Evolutionary conservation across 2,797 vertebrate genomes (phyloP).

Genomic region (Smutsia gigantea): DNA sequence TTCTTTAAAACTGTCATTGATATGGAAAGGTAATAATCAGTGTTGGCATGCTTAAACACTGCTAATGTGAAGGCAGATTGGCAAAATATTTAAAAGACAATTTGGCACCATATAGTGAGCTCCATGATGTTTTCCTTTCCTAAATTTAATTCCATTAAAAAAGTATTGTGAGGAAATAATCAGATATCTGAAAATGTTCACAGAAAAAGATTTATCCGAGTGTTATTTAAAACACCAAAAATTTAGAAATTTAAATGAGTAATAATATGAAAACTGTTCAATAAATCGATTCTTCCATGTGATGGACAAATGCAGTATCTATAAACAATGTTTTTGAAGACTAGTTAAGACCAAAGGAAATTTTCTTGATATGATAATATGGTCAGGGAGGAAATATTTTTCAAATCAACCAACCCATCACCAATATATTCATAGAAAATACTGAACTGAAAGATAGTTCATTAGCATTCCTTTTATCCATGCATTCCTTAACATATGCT

Average conservation of each 20-base stretch:
- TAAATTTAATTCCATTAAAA: conserved; percentile 31
- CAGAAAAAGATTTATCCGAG: not conserved
- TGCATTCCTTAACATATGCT: not conserved
- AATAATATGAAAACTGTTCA: not conserved
- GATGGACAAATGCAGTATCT: not conserved
- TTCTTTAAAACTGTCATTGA: conserved; percentile 26
- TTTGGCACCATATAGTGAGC: conserved; percentile 7
- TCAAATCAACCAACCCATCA: not conserved
- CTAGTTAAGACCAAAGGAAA: not conserved
- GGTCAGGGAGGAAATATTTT: not conserved
- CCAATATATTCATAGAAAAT: not conserved
- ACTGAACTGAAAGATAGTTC: not conserved
- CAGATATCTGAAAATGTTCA: conserved; percentile 24
- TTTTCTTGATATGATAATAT: not conserved
- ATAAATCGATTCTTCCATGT: not conserved
- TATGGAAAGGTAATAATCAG: conserved; percentile 49
- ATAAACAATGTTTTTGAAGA: not conserved
- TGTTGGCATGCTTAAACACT: not conserved
- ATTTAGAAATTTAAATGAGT: not conserved
- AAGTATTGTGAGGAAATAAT: not conserved
- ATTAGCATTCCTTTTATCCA: not conserved
- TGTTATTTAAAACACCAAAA: conserved; percentile 33
- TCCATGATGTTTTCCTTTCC: conserved; percentile 49
- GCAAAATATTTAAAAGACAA: conserved; percentile 56
- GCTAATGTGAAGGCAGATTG: conserved; percentile 47